Evolutionary conservation across 2,797 vertebrate genomes (phyloP).

Genomic region (Pampus argenteus): DNA sequence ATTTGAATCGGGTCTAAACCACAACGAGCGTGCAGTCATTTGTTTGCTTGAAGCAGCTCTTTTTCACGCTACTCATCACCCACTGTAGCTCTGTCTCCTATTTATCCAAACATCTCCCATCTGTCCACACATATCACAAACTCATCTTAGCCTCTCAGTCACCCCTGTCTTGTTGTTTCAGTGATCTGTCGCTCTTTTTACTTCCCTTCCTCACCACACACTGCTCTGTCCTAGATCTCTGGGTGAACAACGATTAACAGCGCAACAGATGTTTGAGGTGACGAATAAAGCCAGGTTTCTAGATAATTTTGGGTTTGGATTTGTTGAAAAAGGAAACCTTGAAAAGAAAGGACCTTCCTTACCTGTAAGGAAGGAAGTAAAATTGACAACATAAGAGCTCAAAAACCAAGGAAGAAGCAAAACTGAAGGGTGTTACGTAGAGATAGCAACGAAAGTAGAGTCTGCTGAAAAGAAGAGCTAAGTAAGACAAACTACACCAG

Average conservation of each 20-base stretch:
- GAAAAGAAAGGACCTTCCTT: not conserved
- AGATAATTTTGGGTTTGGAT: not conserved
- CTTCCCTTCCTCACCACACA: conserved; percentile 1
- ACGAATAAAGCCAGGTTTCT: not conserved
- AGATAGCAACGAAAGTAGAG: conserved; percentile 26
- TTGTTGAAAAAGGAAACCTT: conserved; percentile 1
- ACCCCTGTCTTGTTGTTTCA: conserved; percentile 23
- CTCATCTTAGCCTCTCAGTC: conserved; percentile 24
- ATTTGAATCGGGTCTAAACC: conserved; percentile 16
- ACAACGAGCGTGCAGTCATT: not conserved
- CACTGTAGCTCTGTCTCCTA: not conserved
- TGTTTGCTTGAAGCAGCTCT: conserved; percentile 31
- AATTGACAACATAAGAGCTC: not conserved
- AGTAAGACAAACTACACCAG: conserved; percentile 48
- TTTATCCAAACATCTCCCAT: conserved; percentile 37
- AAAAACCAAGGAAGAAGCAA: conserved; percentile 1
- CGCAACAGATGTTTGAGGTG: not conserved
- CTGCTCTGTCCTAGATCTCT: not conserved
- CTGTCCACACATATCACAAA: conserved; percentile 45
- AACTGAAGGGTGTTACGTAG: not conserved
- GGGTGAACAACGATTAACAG: not conserved
- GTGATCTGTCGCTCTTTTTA: conserved; percentile 24
- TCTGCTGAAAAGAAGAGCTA: conserved; percentile 36
- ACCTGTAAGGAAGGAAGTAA: conserved; percentile 5
- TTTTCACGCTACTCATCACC: conserved; percentile 8